phyloP scores from a whole-genome alignment of 2,113 vertebrate species.

The Dicentrarchus labrax region DNA sequence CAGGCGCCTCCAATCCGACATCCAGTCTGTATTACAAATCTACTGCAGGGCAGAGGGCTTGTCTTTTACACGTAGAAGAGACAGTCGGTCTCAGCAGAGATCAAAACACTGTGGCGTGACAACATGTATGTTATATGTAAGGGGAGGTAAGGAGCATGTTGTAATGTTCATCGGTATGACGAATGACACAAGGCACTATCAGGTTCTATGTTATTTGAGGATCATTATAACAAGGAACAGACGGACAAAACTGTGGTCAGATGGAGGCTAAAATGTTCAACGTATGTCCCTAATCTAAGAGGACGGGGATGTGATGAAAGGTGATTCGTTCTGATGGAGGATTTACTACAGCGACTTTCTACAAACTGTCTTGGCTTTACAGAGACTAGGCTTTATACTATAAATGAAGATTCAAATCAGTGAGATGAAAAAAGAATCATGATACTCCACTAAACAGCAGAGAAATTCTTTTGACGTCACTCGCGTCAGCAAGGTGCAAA shows the following conservation, averaged over 20 bases:
- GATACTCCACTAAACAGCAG: too few relatives aligned
- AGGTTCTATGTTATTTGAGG: background rate
- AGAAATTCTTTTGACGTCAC: too few relatives aligned
- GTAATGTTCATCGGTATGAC: conserved; percentile 19
- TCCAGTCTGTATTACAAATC: conserved; percentile 7
- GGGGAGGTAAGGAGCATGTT: background rate
- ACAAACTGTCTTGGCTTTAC: conserved; percentile 1
- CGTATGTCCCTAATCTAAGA: background rate
- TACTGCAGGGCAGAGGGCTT: background rate
- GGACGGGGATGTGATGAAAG: conserved; percentile 6
- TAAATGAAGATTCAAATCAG: too few relatives aligned
- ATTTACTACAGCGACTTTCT: background rate
- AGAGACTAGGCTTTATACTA: background rate
- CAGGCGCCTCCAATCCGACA: background rate
- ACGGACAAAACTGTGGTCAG: conserved; percentile 18
- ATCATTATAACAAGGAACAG: conserved; percentile 30
- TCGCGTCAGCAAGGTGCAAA: too few relatives aligned
- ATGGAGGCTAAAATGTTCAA: background rate
- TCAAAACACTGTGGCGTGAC: background rate
- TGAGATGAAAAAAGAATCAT: too few relatives aligned
- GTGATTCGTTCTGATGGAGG: conserved; percentile 16
- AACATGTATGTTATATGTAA: background rate
- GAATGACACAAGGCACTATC: conserved; percentile 10
- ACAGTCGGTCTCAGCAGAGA: background rate
- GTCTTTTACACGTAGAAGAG: background rate